Percentiles rank a stretch among this genome's conserved stretches.
Conservation (phyloP, 1,140 invertebrate genomes). For the Drosophila pachea region DNA sequence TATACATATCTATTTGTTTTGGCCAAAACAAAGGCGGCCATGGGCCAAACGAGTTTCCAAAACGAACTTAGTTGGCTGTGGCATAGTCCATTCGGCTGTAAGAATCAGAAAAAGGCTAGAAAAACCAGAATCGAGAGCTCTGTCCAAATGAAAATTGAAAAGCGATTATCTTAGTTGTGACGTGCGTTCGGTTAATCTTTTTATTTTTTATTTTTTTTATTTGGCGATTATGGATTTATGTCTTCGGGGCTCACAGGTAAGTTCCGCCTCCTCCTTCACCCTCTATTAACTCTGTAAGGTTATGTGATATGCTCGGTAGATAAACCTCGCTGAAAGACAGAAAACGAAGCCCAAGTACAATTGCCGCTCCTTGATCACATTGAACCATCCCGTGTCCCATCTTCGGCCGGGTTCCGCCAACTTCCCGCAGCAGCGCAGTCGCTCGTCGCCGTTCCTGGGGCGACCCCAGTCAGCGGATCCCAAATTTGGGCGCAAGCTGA, state of each 20-base stretch:
- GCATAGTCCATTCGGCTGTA: too few relatives aligned
- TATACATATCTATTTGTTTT: slow-evolving; percentile 8
- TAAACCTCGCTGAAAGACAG: slow-evolving; percentile 72
- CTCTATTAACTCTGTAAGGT: too few relatives aligned
- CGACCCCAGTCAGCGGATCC: slow-evolving; percentile 76
- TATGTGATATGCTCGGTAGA: slow-evolving; percentile 32
- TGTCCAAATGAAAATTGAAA: slow-evolving; percentile 47
- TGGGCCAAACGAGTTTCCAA: slow-evolving; percentile 18
- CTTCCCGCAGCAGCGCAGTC: slow-evolving; percentile 69
- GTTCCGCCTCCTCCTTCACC: slow-evolving; percentile 9
- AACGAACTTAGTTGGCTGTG: slow-evolving; percentile 58
- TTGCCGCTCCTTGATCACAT: slow-evolving; percentile 60
- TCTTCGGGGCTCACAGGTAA: slow-evolving; percentile 70
- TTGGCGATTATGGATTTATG: slow-evolving; percentile 76
- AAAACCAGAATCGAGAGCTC: background rate
- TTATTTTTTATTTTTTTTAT: background rate
- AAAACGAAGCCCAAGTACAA: slow-evolving; percentile 70
- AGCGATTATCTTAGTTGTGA: slow-evolving; percentile 16
- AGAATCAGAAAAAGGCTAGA: background rate
- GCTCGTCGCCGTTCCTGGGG: slow-evolving; percentile 64
- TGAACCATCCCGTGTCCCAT: slow-evolving; percentile 46
- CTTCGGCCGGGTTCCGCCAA: slow-evolving; percentile 71
- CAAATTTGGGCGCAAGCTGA: slow-evolving; percentile 55
- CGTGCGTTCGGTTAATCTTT: slow-evolving; percentile 11
- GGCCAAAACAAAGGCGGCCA: slow-evolving; percentile 39